These are phyloP conservation scores for Syrrhaptes paradoxus DNA, from an alignment of 2,113 vertebrate species.

Conservation along the genomic window DNA sequence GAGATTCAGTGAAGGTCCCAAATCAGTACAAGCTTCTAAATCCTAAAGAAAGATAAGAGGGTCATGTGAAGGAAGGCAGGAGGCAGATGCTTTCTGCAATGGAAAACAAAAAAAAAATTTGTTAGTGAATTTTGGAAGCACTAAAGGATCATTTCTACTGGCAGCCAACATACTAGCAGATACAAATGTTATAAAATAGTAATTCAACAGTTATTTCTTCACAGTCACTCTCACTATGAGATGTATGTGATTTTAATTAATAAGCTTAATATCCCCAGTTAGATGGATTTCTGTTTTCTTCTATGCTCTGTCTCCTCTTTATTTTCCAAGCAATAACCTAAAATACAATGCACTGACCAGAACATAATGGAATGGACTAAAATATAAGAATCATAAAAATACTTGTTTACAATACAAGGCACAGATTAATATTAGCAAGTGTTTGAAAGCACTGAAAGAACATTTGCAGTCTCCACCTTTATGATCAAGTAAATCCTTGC, in stretches of 20 bases:
- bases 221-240: conserved; percentile 22
- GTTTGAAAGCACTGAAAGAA: background rate
- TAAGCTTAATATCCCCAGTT: background rate
- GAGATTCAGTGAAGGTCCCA: conserved; percentile 8
- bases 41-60: background rate
- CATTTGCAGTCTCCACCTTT: background rate
- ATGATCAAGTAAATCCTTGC: conserved; percentile 35
- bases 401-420: background rate
- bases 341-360: background rate
- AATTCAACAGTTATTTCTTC: conserved; percentile 50
- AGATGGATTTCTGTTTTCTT: background rate
- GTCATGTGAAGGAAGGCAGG: background rate
- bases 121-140: background rate
- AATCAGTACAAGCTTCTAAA: background rate
- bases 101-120: background rate
- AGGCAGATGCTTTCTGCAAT: background rate
- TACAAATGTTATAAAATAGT: conserved; percentile 54
- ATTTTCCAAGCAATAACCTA: background rate
- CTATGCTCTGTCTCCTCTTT: background rate
- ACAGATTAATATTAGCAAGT: background rate
- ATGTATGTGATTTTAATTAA: conserved; percentile 21
- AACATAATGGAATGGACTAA: background rate
- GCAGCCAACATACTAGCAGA: conserved; percentile 26
- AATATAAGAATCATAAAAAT: conserved; percentile 18
- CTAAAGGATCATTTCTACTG: background rate